These are phyloP conservation scores for Micromussa lordhowensis DNA, from an alignment of 92 coral and sea anemone species.

Conservation along the genomic window DNA sequence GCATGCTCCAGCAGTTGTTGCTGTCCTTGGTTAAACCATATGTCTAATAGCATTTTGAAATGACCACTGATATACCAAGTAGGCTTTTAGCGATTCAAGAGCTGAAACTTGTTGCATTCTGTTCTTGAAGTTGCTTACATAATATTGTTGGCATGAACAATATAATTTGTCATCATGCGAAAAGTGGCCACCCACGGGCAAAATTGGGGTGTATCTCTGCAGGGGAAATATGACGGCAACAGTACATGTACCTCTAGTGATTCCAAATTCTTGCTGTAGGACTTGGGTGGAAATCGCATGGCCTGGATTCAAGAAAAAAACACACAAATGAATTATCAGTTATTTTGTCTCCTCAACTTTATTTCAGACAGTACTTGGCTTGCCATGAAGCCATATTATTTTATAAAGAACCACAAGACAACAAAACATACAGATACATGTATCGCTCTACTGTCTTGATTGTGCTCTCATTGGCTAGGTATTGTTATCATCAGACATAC, in stretches of 20 bases:
- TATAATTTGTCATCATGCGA: no score
- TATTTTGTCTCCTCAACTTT: no score
- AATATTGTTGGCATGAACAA: no score
- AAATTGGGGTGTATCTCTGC: no score
- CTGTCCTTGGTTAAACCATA: no score
- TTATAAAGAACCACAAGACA: neutral
- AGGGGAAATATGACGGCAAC: neutral
- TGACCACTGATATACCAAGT: no score
- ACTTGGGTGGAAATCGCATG: conserved; percentile 99
- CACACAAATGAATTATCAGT: neutral
- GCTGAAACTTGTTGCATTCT: no score
- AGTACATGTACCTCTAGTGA: conserved; percentile 85
- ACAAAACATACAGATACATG: neutral
- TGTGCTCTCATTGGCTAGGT: neutral
- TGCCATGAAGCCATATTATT: neutral
- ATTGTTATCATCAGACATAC: conserved; percentile 32
- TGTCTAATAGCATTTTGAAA: no score
- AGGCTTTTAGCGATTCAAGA: no score
- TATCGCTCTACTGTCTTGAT: neutral
- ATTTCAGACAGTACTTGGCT: neutral
- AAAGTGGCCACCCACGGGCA: no score
- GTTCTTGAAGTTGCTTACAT: no score
- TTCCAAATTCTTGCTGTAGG: conserved; percentile 96
- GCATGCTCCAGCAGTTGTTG: no score
- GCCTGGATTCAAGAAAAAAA: conserved; percentile 56